Evolutionary conservation across 2,888 invertebrate species (phyloP), one percentile per base, ranked within the genome.

Genomic region (Latrodectus elegans): DNA sequence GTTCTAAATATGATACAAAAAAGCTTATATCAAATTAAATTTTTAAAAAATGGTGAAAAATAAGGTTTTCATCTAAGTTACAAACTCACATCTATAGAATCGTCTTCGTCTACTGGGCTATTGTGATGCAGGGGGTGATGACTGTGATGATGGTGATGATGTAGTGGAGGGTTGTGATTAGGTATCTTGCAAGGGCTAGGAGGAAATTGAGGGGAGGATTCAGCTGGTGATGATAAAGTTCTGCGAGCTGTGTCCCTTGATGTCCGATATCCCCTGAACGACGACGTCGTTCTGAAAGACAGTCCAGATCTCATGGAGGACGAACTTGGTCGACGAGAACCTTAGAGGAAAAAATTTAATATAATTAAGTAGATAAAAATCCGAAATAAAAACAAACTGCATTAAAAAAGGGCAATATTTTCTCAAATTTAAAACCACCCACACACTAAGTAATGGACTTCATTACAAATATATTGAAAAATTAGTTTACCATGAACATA

Each of bases 231-330:
- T 11, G 89, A 89, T 52, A 83, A 52, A 22, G 89, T 68, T 52
- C 85, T 52, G 52, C 89, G 73, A n/a, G 77, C 81, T 8, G 87
- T 72, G 52, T 89, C 87, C 4, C 87, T 53, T 14, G 74, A 71
- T 12, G 67, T 74, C 49, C 89, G 80, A 74, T 90, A 88, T 53
- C 89, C 89, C 49, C 89, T 77, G 72, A 88, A 89, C 8, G 90
- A 90, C 12, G 89, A 89, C 26, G 90, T 89, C 65, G 89, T 90
- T 38, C 90, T 83, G 60, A 89, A 84, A 14, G 90, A 90, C 67
- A 89, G 72, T 64, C 89, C 89, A n/a, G 90, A 90, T n/a, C 89
- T 82, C 70, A 89, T 79, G 15, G 90, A 89, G 15, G 90, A 81
- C 12, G 89, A 88, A 51, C 90, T 90, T 17, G 89, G 85, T 10